Conservation (phyloP, 2,113 vertebrate genomes). For the Upupa epops region DNA sequence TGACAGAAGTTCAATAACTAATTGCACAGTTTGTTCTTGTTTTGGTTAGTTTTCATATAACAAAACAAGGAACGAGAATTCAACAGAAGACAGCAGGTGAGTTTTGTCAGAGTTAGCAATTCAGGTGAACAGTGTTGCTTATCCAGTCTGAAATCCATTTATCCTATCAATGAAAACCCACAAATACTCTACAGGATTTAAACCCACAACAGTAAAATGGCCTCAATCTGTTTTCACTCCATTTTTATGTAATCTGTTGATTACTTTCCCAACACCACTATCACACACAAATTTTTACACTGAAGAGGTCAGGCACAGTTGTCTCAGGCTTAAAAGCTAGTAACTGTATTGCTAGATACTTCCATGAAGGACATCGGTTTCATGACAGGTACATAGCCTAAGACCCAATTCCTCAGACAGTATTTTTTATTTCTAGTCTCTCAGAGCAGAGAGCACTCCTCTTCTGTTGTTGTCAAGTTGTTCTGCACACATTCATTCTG, state of each 20-base stretch:
- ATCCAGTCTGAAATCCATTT: background rate
- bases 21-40: background rate
- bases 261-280: background rate
- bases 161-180: background rate
- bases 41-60: background rate
- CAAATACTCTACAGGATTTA: background rate
- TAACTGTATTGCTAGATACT: background rate
- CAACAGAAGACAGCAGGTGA: background rate
- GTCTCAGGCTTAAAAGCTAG: background rate
- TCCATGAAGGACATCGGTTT: background rate
- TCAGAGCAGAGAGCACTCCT: slow-evolving; percentile 8
- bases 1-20: background rate
- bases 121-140: background rate
- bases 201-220: background rate
- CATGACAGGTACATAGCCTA: background rate
- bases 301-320: background rate
- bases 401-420: background rate
- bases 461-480: background rate
- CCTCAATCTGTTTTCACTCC: background rate
- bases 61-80: background rate
- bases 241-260: background rate
- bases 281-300: background rate
- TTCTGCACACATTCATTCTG: background rate
- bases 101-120: background rate
- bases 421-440: background rate